Base-by-base conservation (phyloP, 1,140 invertebrate genomes). In the Drosophila bocki region DNA sequence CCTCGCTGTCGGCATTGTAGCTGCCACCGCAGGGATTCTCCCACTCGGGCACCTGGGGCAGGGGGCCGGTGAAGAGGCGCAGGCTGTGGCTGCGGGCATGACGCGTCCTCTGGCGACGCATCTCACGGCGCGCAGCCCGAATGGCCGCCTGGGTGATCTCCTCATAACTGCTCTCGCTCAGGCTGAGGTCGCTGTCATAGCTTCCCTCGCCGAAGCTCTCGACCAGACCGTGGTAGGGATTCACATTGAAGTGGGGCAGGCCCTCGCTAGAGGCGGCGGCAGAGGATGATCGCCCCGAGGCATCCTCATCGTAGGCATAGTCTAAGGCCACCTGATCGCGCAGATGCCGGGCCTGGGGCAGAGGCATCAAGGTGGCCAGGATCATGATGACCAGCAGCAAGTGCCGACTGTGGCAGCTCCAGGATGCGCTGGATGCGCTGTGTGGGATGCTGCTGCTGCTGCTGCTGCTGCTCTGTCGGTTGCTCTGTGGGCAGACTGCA, bases 1-100 rank as follows among this genome's bases (percentile, higher is more conserved):
- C 48, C 42, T 53, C 65, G 11, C 35, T 56, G 13, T 63, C 58
- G 3, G 72, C 58, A 17, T 58, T 32, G 33, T 78, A 82, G 61
- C 39, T 45, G 8, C 84, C 88, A 4, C 81, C 78, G 67, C 88
- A 91, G 8, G 88, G 83, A 62, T 91, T 91, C 76, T 85, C 72
- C 88, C 88, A 91, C 19, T 84, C 87, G 9, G 87, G 69, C 1
- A 70, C 22, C 32, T 75, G 45, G 4, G 26, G 13, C 15, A 51
- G 45, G 17, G 32, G n/a, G 5, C 61, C 45, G 13, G 44, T 26
- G 6, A 88, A 90, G 41, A 78, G 78, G 3, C 45, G 29, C 13
- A 85, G 29, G 13, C 22, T 61, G 32, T 88, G 82, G 44, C 84
- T 90, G 47, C 85, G 85, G 9, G 82, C 60, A 17, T 82, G 85